phyloP scores from a whole-genome alignment of 2,113 vertebrate species.

The Elaphurus davidianus region DNA sequence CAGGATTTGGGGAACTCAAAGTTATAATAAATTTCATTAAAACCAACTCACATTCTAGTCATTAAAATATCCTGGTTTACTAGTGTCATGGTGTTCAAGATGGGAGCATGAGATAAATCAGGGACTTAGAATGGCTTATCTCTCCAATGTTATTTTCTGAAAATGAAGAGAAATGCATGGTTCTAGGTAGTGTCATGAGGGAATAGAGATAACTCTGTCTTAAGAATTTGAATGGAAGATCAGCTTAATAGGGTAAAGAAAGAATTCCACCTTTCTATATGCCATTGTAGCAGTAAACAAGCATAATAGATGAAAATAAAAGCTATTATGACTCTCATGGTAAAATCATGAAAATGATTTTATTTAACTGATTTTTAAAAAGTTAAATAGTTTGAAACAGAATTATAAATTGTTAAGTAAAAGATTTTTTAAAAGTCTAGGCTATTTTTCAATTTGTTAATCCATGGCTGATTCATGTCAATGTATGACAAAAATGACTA shows the following conservation, averaged over 20 bases:
- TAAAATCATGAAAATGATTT: not conserved
- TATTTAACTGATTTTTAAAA: not conserved
- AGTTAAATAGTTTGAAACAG: not conserved
- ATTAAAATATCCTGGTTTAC: not conserved
- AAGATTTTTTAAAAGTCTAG: not conserved
- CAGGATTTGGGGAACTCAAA: not conserved
- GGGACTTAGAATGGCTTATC: not conserved
- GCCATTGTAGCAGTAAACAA: not conserved
- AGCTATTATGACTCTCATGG: not conserved
- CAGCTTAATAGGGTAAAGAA: not conserved
- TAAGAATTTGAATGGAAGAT: not conserved
- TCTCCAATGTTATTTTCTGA: not conserved
- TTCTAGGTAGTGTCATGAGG: not conserved
- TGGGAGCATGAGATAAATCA: not conserved
- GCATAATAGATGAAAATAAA: not conserved
- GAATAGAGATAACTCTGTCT: not conserved
- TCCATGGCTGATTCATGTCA: no score
- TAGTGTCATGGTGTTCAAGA: not conserved
- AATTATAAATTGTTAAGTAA: not conserved
- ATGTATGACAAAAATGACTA: no score
- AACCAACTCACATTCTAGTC: not conserved
- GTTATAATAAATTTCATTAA: conserved; percentile 9
- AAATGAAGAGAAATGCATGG: not conserved
- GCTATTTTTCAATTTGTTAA: not conserved
- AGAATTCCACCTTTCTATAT: not conserved